Conservation (phyloP, 2,113 vertebrate species). For the Erpornis zantholeuca region DNA sequence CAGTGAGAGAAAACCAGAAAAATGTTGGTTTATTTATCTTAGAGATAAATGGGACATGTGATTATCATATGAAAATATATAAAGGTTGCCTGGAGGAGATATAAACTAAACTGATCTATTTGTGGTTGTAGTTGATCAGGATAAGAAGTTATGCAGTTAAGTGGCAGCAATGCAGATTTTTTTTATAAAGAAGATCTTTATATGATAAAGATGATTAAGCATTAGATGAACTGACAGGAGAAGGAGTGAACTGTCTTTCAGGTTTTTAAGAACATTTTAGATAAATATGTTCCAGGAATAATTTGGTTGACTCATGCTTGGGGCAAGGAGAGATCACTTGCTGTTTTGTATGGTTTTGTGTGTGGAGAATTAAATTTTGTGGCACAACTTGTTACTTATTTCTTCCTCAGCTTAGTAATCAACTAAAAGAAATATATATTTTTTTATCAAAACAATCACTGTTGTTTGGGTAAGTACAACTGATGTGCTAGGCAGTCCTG, state of each 20-base stretch:
- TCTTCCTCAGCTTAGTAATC: conserved; percentile 5
- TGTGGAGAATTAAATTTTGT: not conserved
- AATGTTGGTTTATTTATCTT: not conserved
- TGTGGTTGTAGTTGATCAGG: not conserved
- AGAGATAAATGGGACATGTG: not conserved
- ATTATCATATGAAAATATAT: not conserved
- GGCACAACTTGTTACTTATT: not conserved
- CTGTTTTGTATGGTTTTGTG: not conserved
- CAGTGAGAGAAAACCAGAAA: not conserved
- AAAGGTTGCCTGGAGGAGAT: not conserved
- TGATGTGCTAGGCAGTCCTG: not conserved
- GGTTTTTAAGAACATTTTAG: not conserved
- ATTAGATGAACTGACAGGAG: not conserved
- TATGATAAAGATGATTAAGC: not conserved
- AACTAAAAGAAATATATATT: not conserved
- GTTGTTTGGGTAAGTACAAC: conserved; percentile 42
- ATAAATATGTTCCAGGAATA: not conserved
- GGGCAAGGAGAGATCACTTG: not conserved
- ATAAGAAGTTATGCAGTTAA: not conserved
- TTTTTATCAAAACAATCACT: not conserved
- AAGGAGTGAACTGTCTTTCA: not conserved
- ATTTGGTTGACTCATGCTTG: not conserved
- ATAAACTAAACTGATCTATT: not conserved
- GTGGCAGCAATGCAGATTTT: not conserved
- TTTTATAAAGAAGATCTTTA: not conserved